These are phyloP conservation scores for Botia kubotai DNA, from an alignment of 2,797 vertebrate species.

Conservation along the genomic window DNA sequence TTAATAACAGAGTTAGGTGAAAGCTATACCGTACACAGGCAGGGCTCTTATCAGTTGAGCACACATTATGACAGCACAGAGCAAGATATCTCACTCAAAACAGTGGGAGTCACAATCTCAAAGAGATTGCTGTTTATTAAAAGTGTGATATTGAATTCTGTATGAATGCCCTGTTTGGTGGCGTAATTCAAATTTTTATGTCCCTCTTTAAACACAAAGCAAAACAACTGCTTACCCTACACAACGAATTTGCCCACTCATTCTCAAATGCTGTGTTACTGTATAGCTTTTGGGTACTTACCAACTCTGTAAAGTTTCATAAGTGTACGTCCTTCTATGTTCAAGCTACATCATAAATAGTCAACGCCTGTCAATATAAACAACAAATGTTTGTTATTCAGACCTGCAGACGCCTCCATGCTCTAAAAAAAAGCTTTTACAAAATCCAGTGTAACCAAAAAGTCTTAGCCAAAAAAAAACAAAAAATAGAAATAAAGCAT, in stretches of 20 bases:
- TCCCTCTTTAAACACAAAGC: neutral
- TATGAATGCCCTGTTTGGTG: neutral
- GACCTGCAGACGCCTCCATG: too few relatives aligned
- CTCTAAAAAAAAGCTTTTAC: too few relatives aligned
- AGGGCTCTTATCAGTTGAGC: neutral
- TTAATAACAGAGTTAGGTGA: conserved; percentile 27
- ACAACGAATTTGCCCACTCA: neutral
- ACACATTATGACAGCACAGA: conserved; percentile 12
- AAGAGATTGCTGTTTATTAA: conserved; percentile 31
- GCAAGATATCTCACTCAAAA: conserved; percentile 24
- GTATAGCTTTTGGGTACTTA: neutral
- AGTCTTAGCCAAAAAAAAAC: too few relatives aligned
- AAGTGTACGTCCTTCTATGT: neutral
- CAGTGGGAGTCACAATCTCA: conserved; percentile 37
- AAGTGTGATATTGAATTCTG: conserved; percentile 6
- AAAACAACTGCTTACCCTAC: neutral
- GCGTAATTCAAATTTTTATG: neutral
- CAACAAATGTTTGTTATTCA: too few relatives aligned
- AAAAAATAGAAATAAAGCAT: neutral
- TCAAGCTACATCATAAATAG: neutral
- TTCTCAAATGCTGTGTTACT: neutral
- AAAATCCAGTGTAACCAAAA: neutral
- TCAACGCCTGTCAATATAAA: neutral
- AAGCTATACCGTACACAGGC: conserved; percentile 14
- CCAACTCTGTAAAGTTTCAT: neutral